These are phyloP conservation scores for Sesia bembeciformis DNA, from an alignment of 2,888 invertebrate genomes.

Conservation along the genomic window DNA sequence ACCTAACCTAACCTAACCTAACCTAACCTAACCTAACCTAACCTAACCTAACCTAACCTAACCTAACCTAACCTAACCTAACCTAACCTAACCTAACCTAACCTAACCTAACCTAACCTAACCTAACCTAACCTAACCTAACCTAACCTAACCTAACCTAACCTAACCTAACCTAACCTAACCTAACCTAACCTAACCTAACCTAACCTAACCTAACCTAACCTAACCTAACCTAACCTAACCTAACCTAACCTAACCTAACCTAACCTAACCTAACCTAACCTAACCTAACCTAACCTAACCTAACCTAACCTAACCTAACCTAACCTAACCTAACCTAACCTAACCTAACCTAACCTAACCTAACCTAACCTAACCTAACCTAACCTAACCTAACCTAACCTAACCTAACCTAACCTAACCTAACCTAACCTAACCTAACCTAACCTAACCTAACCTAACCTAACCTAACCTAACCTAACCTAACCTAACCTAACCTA, in stretches of 20 bases:
- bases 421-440: background rate
- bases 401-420: background rate
- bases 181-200: background rate
- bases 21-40: background rate
- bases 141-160: background rate
- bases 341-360: background rate
- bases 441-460: background rate
- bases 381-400: background rate
- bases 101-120: background rate
- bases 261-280: background rate
- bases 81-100: background rate
- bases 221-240: background rate
- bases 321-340: background rate
- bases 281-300: background rate
- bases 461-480: background rate
- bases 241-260: background rate
- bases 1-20: background rate
- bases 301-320: background rate
- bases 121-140: background rate
- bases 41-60: background rate
- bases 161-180: background rate
- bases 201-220: background rate
- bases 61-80: background rate
- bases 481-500: background rate
- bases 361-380: background rate